Percentiles rank a stretch among this genome's conserved stretches.
These are phyloP conservation scores for Holothuria leucospilota DNA, from an alignment of 53 echinoderm and acorn worm species.

Conservation along the genomic window DNA sequence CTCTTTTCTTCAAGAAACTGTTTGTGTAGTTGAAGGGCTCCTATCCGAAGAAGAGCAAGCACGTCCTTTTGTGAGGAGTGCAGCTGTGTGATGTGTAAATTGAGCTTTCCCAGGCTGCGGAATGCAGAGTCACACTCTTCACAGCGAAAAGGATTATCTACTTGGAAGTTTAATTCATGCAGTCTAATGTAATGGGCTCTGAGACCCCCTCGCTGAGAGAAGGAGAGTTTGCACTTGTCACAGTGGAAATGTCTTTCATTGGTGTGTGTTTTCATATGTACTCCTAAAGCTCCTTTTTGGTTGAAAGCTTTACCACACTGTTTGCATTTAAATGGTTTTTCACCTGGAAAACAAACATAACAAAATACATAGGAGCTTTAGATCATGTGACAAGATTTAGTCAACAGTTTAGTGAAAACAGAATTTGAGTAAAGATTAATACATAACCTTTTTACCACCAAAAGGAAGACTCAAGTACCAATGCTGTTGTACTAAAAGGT, in stretches of 20 bases:
- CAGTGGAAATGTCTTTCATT: conserved; percentile 81
- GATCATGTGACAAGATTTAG: neutral
- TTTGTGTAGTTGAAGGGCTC: neutral
- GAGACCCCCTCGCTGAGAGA: conserved; percentile 88
- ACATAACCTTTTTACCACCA: too few relatives aligned
- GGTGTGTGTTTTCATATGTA: conserved; percentile 91
- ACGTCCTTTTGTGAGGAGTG: conserved; percentile 54
- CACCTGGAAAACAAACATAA: conserved; percentile 61
- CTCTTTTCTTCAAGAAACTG: neutral
- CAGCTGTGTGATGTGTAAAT: conserved; percentile 84
- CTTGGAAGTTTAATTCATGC: conserved; percentile 75
- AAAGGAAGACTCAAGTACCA: too few relatives aligned
- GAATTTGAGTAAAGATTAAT: too few relatives aligned
- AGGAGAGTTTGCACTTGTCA: conserved; percentile 77
- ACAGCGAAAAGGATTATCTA: conserved; percentile 74
- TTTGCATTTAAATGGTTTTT: conserved; percentile 81
- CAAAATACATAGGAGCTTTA: neutral
- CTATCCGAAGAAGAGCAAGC: conserved; percentile 32
- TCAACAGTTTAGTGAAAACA: neutral
- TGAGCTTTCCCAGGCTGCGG: conserved; percentile 85
- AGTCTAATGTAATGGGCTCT: conserved; percentile 83
- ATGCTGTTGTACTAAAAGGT: too few relatives aligned
- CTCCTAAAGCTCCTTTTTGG: conserved; percentile 88
- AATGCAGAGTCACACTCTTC: conserved; percentile 80
- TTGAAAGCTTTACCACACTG: conserved; percentile 87